A percentile compares a stretch with the other conserved stretches of the same genome.
These are phyloP conservation scores for Cryptocephalus moraei DNA, from an alignment of 2,888 invertebrate genomes.

Conservation along the genomic window DNA sequence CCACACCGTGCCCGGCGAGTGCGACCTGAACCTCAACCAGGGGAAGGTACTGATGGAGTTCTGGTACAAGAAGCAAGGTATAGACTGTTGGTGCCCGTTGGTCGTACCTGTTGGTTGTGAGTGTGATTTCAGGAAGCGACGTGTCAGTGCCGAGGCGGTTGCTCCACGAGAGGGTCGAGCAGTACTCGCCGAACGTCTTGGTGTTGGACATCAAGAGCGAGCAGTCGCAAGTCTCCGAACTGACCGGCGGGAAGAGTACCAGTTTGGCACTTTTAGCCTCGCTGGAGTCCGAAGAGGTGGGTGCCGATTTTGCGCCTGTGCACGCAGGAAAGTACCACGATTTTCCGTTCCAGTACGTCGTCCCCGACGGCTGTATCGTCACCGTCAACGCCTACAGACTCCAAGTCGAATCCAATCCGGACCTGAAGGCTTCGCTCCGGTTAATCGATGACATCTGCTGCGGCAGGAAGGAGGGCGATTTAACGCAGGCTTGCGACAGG, in stretches of 20 bases:
- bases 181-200: slow-evolving; percentile 11
- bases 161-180: slow-evolving; percentile 12
- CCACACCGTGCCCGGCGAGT: slow-evolving; percentile 23
- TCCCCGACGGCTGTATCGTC: slow-evolving; percentile 63
- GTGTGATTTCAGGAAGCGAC: slow-evolving; percentile 3
- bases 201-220: slow-evolving; percentile 36
- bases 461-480: slow-evolving; percentile 39
- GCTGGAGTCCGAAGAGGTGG: slow-evolving; percentile 40
- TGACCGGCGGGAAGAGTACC: slow-evolving; percentile 72
- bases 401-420: slow-evolving; percentile 43
- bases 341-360: slow-evolving; percentile 37
- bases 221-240: slow-evolving; percentile 42
- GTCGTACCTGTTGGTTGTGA: neutral
- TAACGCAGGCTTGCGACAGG: slow-evolving; percentile 45
- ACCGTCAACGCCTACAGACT: slow-evolving; percentile 51
- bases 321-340: neutral
- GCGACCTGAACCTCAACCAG: slow-evolving; percentile 29
- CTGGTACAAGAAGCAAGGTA: slow-evolving; percentile 27
- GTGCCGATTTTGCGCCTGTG: slow-evolving; percentile 29
- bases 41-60: slow-evolving; percentile 36
- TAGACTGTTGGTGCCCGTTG: neutral
- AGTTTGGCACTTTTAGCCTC: slow-evolving; percentile 56
- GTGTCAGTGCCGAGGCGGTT: slow-evolving; percentile 15
- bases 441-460: slow-evolving; percentile 44
- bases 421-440: slow-evolving; percentile 40